These are phyloP conservation scores for Micronycteris hirsuta DNA, from an alignment of 2,113 vertebrate genomes.

Conservation along the genomic window DNA sequence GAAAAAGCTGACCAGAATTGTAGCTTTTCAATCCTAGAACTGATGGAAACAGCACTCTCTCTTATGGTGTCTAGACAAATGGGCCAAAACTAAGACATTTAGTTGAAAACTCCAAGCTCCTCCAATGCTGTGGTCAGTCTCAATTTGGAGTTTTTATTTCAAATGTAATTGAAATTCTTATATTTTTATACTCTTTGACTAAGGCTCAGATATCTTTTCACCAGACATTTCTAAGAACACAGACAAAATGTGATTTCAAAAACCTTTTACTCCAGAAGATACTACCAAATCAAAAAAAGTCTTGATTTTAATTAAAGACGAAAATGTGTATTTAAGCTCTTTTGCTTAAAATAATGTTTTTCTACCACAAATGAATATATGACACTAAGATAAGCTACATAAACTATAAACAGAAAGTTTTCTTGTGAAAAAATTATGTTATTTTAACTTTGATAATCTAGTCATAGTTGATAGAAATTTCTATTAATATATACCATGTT, in stretches of 20 bases:
- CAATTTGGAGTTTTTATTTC: not conserved
- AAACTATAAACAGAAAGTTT: not conserved
- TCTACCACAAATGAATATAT: not conserved
- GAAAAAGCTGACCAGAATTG: not conserved
- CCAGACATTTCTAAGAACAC: conserved; percentile 19
- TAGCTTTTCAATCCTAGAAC: not conserved
- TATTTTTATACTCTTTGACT: conserved; percentile 25
- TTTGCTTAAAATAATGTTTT: conserved; percentile 27
- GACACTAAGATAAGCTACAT: not conserved
- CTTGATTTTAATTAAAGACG: not conserved
- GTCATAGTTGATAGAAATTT: not conserved
- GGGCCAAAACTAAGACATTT: not conserved
- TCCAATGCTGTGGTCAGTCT: conserved; percentile 11
- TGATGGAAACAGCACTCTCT: not conserved
- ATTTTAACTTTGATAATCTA: not conserved
- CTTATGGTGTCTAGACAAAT: not conserved
- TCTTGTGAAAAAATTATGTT: not conserved
- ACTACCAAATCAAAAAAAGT: not conserved
- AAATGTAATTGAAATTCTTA: not conserved
- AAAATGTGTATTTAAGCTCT: not conserved
- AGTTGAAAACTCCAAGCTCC: conserved; percentile 8
- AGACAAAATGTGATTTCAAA: conserved; percentile 11
- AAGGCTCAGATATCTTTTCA: conserved; percentile 3
- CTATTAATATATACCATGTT: not conserved
- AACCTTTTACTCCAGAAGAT: not conserved